Evolutionary conservation across 2,888 invertebrate species (phyloP).

Genomic region (Smittia sp.): DNA sequence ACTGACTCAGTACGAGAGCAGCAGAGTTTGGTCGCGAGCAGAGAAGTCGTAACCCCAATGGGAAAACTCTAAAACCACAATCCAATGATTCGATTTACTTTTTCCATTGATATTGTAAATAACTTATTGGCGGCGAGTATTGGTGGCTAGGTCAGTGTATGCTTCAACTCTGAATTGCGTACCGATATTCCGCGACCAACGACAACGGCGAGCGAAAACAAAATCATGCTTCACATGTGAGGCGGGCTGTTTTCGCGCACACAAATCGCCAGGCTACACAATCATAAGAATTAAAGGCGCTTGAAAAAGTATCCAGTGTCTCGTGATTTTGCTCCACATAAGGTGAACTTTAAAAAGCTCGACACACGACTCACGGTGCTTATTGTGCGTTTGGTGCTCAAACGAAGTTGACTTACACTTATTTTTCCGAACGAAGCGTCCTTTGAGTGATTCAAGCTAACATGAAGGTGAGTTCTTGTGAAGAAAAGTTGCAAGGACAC

Average conservation of each 20-base stretch:
- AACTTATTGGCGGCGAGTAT: background rate
- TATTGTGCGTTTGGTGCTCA: conserved; percentile 33
- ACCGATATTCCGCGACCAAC: conserved; percentile 10
- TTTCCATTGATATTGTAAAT: conserved; percentile 35
- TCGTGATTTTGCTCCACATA: conserved; percentile 40
- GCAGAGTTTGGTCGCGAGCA: too few species aligned
- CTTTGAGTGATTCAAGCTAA: background rate
- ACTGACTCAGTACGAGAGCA: too few species aligned
- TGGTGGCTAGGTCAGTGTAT: conserved; percentile 6
- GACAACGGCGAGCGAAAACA: conserved; percentile 14
- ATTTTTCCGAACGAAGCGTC: background rate
- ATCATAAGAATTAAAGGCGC: conserved; percentile 30
- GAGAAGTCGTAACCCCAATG: conserved; percentile 24
- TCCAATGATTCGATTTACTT: conserved; percentile 35
- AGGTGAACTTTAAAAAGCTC: conserved; percentile 38
- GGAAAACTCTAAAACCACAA: conserved; percentile 8
- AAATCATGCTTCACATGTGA: conserved; percentile 27
- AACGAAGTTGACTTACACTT: conserved; percentile 24
- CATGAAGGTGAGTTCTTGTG: conserved; percentile 21
- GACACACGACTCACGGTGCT: conserved; percentile 10
- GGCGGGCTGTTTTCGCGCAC: background rate
- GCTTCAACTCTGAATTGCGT: background rate
- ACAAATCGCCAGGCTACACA: background rate
- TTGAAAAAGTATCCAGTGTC: conserved; percentile 33
- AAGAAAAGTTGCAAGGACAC: background rate